Evolutionary conservation across 2,888 invertebrate species (phyloP).

Genomic region (Drepanosiphum platanoidis): DNA sequence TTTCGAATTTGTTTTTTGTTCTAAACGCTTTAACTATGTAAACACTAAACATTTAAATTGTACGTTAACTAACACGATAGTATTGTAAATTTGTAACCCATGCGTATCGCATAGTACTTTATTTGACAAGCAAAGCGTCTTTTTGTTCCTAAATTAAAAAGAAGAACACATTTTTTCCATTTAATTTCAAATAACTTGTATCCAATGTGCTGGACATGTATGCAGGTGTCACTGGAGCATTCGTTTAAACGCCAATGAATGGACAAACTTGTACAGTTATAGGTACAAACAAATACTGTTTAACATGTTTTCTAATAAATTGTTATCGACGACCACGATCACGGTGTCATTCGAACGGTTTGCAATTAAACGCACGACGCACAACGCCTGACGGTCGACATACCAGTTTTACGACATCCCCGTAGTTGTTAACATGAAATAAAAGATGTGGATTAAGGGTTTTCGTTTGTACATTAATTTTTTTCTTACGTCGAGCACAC

Average conservation of each 20-base stretch:
- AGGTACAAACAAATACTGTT: not conserved
- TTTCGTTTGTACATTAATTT: not conserved
- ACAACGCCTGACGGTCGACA: too few relatives aligned
- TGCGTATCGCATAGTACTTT: not conserved
- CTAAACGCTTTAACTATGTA: not conserved
- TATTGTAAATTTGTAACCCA: too few relatives aligned
- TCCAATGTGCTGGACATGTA: not conserved
- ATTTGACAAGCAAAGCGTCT: not conserved
- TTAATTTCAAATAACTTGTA: not conserved
- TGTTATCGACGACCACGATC: not conserved
- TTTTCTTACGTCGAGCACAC: not conserved
- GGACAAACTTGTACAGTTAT: not conserved
- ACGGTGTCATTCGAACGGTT: not conserved
- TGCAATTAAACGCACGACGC: not conserved
- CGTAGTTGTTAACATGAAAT: not conserved
- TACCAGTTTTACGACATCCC: not conserved
- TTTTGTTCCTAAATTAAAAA: not conserved
- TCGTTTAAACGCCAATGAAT: not conserved
- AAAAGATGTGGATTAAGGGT: not conserved
- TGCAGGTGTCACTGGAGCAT: not conserved
- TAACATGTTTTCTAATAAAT: not conserved
- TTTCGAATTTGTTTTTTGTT: slow-evolving; percentile 1
- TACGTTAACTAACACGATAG: not conserved
- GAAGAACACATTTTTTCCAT: not conserved
- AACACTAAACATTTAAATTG: not conserved